Conservation (phyloP, 2,888 invertebrate species). For the Lutraria lutraria region DNA sequence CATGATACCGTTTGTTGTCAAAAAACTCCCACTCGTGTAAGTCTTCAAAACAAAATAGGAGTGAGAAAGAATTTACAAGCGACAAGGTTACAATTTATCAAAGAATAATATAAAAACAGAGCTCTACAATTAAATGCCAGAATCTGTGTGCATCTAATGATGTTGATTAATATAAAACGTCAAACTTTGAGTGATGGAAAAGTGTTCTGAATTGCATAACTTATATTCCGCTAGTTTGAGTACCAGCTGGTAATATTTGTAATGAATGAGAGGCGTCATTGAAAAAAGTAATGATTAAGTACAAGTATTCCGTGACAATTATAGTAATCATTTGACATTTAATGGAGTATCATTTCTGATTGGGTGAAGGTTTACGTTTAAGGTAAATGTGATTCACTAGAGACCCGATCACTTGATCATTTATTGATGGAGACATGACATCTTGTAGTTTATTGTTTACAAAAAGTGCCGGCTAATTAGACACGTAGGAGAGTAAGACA, state of each 20-base stretch:
- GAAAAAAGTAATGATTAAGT: not conserved
- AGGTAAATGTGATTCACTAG: not conserved
- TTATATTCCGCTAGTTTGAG: not conserved
- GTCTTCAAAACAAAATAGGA: not conserved
- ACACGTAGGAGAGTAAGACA: not conserved
- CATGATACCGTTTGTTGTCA: not conserved
- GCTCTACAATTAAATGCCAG: conserved; percentile 2
- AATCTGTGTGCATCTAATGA: not conserved
- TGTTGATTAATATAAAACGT: not conserved
- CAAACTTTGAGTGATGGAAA: not conserved
- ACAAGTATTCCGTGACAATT: not conserved
- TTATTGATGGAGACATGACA: conserved; percentile 13
- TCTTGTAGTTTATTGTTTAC: conserved; percentile 1
- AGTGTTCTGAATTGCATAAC: not conserved
- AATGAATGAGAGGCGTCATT: not conserved
- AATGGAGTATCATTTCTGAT: not conserved
- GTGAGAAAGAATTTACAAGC: not conserved
- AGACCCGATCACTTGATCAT: not conserved
- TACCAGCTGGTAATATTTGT: not conserved
- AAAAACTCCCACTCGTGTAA: not conserved
- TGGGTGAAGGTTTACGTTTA: not conserved
- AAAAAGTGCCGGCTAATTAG: not conserved
- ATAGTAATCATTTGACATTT: not conserved
- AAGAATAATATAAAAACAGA: not conserved
- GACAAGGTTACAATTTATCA: not conserved